Base-by-base conservation (phyloP, 2,888 invertebrate species). In the Calliphora vomitoria region DNA sequence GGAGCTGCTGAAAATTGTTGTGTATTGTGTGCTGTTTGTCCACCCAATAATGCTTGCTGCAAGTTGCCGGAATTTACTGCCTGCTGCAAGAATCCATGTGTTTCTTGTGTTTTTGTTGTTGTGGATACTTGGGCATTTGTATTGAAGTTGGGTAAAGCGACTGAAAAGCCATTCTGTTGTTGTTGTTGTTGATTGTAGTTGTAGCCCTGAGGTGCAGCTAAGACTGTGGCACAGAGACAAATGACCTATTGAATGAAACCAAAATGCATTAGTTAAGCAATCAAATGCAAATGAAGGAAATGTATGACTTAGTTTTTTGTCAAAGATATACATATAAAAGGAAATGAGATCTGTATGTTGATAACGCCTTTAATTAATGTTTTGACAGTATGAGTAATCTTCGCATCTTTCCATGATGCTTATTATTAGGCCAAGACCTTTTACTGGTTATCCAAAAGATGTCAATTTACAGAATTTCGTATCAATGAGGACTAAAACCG, bases 181-280 rank as follows among this genome's bases (percentile, higher is more conserved):
- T 81, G 82, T 50, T 90, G 84, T 47, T 81, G 82, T 50, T 90
- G 85, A 62, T 91, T 91, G 62, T 93, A 93, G 83, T 89, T 91
- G 87, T 93, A 93, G 85, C 92, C 92, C 75, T 93, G 92, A 0
- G 93, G 93, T n/a, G 88, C 90, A 18, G 92, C 92, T 71, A 91
- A 75, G 1, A 91, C 89, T 82, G 92, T 58, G 25, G 91, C 89
- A 13, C 91, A 82, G 47, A 92, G 88, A 75, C 91, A 91, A 35
- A 91, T 84, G 11, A 93, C 79, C 93, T 93, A 84, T n/a, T 85
- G 85, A 25, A 44, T 25, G 1, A 35, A 44, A 62, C 66, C 15
- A n/a, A 47, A n/a, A 31, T 18, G 25, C 71, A 44, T 44, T 44
- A 44, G 13, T 3, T 44, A 44, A 44, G 13, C 10, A 44, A 44